Evolutionary conservation across 2,888 invertebrate genomes (phyloP).

Genomic region (Eutolmus rufibarbis): DNA sequence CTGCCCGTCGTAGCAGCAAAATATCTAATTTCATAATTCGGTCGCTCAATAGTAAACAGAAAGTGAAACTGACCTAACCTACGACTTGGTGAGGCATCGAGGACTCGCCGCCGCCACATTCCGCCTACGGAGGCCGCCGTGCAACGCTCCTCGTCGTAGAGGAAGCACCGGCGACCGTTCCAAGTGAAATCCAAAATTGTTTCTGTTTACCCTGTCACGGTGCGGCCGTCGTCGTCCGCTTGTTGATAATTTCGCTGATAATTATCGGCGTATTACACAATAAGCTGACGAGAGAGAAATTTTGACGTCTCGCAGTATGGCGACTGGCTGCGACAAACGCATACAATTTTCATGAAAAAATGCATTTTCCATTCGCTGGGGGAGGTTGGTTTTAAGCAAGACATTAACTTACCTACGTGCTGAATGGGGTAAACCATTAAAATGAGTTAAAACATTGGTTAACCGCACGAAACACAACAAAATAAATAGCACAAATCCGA

Average conservation of each 20-base stretch:
- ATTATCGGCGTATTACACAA: not conserved
- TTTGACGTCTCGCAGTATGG: not conserved
- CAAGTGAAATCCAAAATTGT: not conserved
- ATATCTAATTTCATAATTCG: not conserved
- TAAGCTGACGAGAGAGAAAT: not conserved
- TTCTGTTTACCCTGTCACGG: not conserved
- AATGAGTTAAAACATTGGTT: not conserved
- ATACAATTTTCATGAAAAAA: not conserved
- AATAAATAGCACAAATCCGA: slow-evolving; percentile 6
- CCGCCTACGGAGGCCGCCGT: not conserved
- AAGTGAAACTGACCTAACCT: not conserved
- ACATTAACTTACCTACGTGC: not conserved
- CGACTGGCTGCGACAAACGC: not conserved
- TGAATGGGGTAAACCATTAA: not conserved
- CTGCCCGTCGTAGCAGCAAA: not conserved
- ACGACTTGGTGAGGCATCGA: not conserved
- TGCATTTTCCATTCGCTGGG: not conserved
- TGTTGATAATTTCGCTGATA: not conserved
- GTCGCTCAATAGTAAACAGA: not conserved
- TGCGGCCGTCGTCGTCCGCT: not conserved
- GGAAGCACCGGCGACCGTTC: not conserved
- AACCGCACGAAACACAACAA: not conserved
- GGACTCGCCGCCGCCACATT: not conserved
- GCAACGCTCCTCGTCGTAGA: not conserved
- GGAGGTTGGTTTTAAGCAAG: not conserved